Evolutionary conservation across 1,140 invertebrate species (phyloP).

Genomic region (Odontomachus brunneus): DNA sequence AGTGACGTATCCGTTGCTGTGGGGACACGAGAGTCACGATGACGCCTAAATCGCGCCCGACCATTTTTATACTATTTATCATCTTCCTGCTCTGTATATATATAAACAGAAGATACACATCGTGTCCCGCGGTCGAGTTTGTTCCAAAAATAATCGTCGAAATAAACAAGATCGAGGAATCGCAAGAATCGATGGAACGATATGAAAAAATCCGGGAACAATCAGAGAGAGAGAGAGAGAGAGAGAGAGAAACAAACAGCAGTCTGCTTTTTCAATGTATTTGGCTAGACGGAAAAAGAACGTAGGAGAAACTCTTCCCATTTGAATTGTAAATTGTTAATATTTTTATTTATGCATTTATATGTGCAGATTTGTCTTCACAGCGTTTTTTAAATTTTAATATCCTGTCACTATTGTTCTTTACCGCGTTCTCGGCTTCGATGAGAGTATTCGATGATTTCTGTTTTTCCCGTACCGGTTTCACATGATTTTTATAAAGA

Average conservation of each 20-base stretch:
- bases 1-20: constrained; percentile 26
- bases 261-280: not conserved
- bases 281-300: not conserved
- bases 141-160: not conserved
- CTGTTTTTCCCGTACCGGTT: too few relatives aligned
- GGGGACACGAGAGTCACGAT: constrained; percentile 61
- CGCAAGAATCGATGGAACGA: not conserved
- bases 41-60: constrained; percentile 49
- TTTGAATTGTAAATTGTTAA: too few relatives aligned
- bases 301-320: too few relatives aligned
- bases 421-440: not conserved
- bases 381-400: not conserved
- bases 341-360: too few relatives aligned
- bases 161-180: not conserved
- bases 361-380: not conserved
- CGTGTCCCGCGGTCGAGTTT: constrained; percentile 16
- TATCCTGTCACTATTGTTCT: not conserved
- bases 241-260: not conserved
- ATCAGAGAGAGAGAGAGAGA: too few relatives aligned
- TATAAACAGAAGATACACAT: constrained; percentile 5
- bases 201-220: not conserved
- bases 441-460: too few relatives aligned
- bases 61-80: constrained; percentile 67
- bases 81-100: constrained; percentile 24
- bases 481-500: too few relatives aligned